phyloP scores from a whole-genome alignment of 2,888 invertebrate genomes.

The Alcis repandata region DNA sequence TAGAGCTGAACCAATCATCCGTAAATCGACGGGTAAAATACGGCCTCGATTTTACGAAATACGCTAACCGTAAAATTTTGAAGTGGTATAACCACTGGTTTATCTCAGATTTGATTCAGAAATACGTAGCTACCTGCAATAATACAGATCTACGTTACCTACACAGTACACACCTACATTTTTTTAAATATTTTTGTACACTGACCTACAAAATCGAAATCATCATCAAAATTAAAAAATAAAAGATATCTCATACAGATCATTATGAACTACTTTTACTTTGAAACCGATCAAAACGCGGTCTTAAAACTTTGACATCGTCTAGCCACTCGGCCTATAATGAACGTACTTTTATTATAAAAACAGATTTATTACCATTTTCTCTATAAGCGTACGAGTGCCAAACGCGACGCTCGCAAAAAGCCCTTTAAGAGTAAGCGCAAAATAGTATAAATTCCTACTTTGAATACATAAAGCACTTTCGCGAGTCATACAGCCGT shows the following conservation, averaged over 20 bases:
- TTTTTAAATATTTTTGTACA: too few relatives aligned
- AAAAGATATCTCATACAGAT: too few relatives aligned
- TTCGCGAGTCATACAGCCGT: slow-evolving; percentile 32
- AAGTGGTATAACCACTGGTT: background rate
- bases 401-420: background rate
- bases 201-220: too few relatives aligned
- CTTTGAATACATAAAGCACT: slow-evolving; percentile 36
- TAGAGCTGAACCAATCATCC: slow-evolving; percentile 14
- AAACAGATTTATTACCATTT: background rate
- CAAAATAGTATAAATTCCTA: slow-evolving; percentile 29
- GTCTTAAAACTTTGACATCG: too few relatives aligned
- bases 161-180: too few relatives aligned
- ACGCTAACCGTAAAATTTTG: slow-evolving; percentile 7
- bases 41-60: background rate
- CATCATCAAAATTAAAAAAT: too few relatives aligned
- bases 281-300: too few relatives aligned
- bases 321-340: too few relatives aligned
- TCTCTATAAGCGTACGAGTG: background rate
- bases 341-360: background rate
- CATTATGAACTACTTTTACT: too few relatives aligned
- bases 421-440: slow-evolving; percentile 7
- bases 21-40: slow-evolving; percentile 10
- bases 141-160: too few relatives aligned
- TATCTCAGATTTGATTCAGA: background rate
- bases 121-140: too few relatives aligned